A percentile compares a stretch with the other conserved stretches of the same genome.
Evolutionary conservation across 2,797 vertebrate genomes (phyloP).

Genomic region (Gila robusta): DNA sequence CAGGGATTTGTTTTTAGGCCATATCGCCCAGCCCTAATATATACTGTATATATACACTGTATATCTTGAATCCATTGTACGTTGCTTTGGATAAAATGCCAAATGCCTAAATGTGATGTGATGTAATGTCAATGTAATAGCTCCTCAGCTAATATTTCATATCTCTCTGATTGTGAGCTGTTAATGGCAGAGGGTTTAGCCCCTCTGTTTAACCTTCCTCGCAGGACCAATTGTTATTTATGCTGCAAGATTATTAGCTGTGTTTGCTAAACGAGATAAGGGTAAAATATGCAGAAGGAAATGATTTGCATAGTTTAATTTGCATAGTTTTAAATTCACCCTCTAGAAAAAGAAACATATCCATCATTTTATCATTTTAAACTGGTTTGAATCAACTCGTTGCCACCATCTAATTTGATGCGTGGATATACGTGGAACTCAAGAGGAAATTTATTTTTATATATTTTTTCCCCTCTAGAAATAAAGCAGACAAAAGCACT

Average conservation of each 20-base stretch:
- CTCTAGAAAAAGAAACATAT: conserved; percentile 27
- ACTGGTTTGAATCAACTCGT: conserved; percentile 17
- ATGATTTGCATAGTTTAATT: conserved; percentile 46
- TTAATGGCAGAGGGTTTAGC: conserved; percentile 14
- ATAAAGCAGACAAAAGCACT: not conserved
- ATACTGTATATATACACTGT: no score
- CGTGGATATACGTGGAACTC: conserved; percentile 1
- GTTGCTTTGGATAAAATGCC: not conserved
- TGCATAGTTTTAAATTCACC: conserved; percentile 37
- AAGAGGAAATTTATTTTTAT: not conserved
- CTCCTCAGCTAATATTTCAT: not conserved
- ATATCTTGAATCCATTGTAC: not conserved
- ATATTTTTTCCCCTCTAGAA: not conserved
- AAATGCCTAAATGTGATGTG: conserved; percentile 4
- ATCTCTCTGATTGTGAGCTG: not conserved
- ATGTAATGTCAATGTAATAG: not conserved
- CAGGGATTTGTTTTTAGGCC: no score
- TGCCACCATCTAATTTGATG: conserved; percentile 4
- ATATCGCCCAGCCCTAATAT: no score
- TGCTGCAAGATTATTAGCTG: conserved; percentile 29
- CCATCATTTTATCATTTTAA: conserved; percentile 31
- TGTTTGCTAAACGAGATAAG: conserved; percentile 45
- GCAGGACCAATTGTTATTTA: conserved; percentile 43
- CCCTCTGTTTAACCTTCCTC: conserved; percentile 42
- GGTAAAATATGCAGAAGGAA: conserved; percentile 34